These are phyloP conservation scores for Noctua janthe DNA, from an alignment of 2,888 invertebrate genomes.

Conservation along the genomic window DNA sequence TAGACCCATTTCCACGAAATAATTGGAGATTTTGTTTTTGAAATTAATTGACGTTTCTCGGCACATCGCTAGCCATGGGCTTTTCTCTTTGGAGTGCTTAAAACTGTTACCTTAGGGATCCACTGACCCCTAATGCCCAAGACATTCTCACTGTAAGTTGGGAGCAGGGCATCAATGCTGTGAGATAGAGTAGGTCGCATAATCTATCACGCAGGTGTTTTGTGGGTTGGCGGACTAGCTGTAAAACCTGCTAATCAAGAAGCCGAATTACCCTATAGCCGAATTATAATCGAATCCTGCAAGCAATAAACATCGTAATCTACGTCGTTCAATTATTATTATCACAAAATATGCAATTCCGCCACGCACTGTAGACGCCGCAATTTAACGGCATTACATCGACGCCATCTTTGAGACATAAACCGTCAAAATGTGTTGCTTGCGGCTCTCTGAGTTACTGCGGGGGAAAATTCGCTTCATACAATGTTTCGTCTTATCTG, in stretches of 20 bases:
- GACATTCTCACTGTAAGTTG: too few species aligned
- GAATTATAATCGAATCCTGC: neutral
- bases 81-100: too few species aligned
- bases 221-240: neutral
- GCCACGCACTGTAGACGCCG: neutral
- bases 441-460: slow-evolving; percentile 30
- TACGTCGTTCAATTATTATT: slow-evolving; percentile 28
- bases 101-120: too few species aligned
- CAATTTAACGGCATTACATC: slow-evolving; percentile 41
- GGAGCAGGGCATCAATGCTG: neutral
- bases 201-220: neutral
- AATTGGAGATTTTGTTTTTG: neutral
- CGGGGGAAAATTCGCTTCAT: slow-evolving; percentile 6
- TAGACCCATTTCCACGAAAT: neutral
- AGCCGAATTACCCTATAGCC: neutral
- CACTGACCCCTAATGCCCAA: too few species aligned
- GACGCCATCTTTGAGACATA: slow-evolving; percentile 45
- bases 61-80: neutral
- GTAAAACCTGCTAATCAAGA: neutral
- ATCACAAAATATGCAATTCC: slow-evolving; percentile 34
- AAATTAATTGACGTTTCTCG: neutral
- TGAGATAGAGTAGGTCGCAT: neutral
- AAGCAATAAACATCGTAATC: slow-evolving; percentile 4
- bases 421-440: slow-evolving; percentile 47
- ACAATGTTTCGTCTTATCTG: slow-evolving; percentile 36